Evolutionary conservation across 2,797 vertebrate genomes (phyloP).

Genomic region (Enteromius paludinosus): DNA sequence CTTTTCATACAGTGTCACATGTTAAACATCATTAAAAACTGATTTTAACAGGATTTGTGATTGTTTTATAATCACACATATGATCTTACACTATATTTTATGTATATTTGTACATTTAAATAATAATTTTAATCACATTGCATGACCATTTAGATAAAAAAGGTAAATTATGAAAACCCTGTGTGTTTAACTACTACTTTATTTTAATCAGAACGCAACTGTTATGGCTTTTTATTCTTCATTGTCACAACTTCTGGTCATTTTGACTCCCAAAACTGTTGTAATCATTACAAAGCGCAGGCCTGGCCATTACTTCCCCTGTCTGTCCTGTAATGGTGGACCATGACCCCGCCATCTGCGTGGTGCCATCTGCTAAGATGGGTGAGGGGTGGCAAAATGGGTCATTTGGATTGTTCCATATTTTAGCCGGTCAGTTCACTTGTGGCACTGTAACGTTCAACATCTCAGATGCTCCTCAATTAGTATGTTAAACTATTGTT

Average conservation of each 20-base stretch:
- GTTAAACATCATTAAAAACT: background rate
- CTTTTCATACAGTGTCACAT: background rate
- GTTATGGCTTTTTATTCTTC: background rate
- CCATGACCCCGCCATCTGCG: constrained; percentile 57
- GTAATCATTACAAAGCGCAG: constrained; percentile 1
- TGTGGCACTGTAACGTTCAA: constrained; percentile 7
- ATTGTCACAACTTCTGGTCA: background rate
- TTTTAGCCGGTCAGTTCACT: background rate
- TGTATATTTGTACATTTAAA: background rate
- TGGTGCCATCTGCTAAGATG: constrained; percentile 58
- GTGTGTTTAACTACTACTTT: background rate
- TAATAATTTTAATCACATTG: background rate
- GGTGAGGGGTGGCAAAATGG: constrained; percentile 28
- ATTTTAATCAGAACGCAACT: background rate
- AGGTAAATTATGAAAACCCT: background rate
- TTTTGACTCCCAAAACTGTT: background rate
- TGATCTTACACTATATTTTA: background rate
- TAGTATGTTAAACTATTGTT: background rate
- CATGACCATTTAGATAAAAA: background rate
- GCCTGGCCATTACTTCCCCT: background rate
- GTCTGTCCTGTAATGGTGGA: constrained; percentile 40
- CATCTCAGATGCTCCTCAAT: constrained; percentile 9
- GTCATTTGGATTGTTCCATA: constrained; percentile 34
- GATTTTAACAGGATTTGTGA: background rate
- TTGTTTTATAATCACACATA: background rate